phyloP scores from a whole-genome alignment of 2,888 invertebrate species.

The Pterostichus madidus region DNA sequence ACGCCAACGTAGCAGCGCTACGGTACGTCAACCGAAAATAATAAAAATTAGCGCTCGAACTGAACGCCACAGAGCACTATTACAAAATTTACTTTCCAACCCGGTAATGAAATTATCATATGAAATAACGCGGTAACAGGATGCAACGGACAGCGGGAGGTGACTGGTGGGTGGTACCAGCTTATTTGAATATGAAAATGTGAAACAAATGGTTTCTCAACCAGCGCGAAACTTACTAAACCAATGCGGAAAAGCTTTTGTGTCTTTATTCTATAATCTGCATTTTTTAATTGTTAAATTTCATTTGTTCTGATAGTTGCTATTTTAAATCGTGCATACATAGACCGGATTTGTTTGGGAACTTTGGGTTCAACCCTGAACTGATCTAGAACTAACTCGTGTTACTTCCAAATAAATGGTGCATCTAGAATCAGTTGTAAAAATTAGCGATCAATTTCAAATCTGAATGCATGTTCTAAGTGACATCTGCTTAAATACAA shows the following conservation, averaged over 20 bases:
- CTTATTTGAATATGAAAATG: conserved; percentile 61
- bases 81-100: conserved; percentile 59
- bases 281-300: no score
- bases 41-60: conserved; percentile 53
- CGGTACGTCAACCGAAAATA: conserved; percentile 53
- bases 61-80: background rate
- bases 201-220: conserved; percentile 20
- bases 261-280: background rate
- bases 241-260: conserved; percentile 20
- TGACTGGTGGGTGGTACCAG: background rate
- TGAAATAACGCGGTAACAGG: conserved; percentile 57
- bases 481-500: no score
- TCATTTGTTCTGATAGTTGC: no score
- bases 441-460: no score
- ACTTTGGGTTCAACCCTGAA: no score
- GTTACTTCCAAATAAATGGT: no score
- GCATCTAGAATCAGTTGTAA: no score
- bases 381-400: no score
- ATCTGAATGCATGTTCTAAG: no score
- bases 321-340: no score
- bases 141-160: conserved; percentile 10
- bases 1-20: conserved; percentile 15
- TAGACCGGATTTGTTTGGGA: no score
- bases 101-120: conserved; percentile 62
- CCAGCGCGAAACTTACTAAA: conserved; percentile 31